Percentiles rank a stretch among this genome's conserved stretches.
phyloP scores from a whole-genome alignment of 2,888 invertebrate species.

The Ametastegia equiseti region DNA sequence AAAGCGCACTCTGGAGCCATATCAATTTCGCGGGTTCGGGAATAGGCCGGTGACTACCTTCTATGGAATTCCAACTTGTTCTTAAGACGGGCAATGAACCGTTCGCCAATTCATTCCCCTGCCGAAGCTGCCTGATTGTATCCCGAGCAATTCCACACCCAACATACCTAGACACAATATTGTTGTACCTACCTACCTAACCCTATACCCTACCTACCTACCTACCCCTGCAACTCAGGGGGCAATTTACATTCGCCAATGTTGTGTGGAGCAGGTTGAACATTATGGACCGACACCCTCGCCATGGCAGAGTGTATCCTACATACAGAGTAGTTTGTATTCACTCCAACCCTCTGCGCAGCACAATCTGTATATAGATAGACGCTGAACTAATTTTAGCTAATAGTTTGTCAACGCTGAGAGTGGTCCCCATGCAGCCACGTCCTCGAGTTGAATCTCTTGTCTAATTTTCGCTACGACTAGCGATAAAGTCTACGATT shows the following conservation, averaged over 20 bases:
- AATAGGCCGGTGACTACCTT: not conserved
- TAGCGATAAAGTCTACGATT: too few species aligned
- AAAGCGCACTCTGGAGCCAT: not conserved
- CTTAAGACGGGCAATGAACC: not conserved
- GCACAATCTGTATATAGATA: slow-evolving; percentile 5
- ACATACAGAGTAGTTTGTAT: not conserved
- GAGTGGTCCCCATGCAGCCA: too few species aligned
- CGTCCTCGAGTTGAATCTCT: too few species aligned
- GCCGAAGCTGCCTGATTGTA: not conserved
- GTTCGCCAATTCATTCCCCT: not conserved
- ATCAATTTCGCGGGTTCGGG: not conserved
- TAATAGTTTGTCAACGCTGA: slow-evolving; percentile 6
- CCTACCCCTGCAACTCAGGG: not conserved
- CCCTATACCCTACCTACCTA: not conserved
- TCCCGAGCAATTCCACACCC: not conserved
- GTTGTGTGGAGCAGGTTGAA: not conserved
- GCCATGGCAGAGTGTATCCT: not conserved
- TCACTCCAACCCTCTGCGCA: not conserved
- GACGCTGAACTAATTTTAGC: slow-evolving; percentile 21
- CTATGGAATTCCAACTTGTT: not conserved
- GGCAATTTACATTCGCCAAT: not conserved
- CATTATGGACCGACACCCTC: not conserved
- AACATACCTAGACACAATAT: too few species aligned
- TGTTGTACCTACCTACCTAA: not conserved
- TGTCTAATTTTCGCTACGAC: too few species aligned